Evolutionary conservation across 2,888 invertebrate genomes (phyloP), one percentile per base, ranked within the genome.

Genomic region (Drosophila bunnanda): DNA sequence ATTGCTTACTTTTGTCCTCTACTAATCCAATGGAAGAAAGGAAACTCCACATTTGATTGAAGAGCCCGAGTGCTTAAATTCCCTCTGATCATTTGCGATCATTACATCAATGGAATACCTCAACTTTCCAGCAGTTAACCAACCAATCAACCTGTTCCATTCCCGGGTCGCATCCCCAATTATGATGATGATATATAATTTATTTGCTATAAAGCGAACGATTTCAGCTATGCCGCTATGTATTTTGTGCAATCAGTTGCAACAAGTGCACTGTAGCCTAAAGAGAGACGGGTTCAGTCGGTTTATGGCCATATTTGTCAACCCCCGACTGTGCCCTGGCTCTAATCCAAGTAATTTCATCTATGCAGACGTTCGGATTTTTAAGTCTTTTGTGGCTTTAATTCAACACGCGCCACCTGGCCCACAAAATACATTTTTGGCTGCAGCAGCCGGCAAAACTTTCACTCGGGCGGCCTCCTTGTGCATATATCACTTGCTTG

Each of bases 211-310:
- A 72, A 65, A 41, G 12, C 48, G 44, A 62, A 65, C 72, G 57
- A 82, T 82, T 80, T 70, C 62, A 78, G 55, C 46, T 75, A 82
- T 84, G 75, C 68, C 22, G 38, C 43, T 34, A 69, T 44, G 22
- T 15, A 9, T 64, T 79, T 61, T 32, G 76, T 66, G 85, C 79
- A 76, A 75, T 71, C 55, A 61, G 22, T 57, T 50, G 46, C 48
- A 69, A 57, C 68, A 39, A 57, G 46, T 55, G 67, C 67, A 54
- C 43, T 17, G 20, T 30, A 32, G 41, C 52, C 65, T 22, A 53
- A 22, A 17, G 32, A 46, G 56, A 67, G 56, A 68, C 67, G 28
- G 17, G 68, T 67, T 66, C 43, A 43, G 44, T 38, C 22, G 15
- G 10, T 22, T 34, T 34, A 48, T 62, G 13, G 30, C 70, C 70